A percentile compares a stretch with the other conserved stretches of the same genome.
phyloP scores from a whole-genome alignment of 2,888 invertebrate genomes.

The Muschampia staudingeri region DNA sequence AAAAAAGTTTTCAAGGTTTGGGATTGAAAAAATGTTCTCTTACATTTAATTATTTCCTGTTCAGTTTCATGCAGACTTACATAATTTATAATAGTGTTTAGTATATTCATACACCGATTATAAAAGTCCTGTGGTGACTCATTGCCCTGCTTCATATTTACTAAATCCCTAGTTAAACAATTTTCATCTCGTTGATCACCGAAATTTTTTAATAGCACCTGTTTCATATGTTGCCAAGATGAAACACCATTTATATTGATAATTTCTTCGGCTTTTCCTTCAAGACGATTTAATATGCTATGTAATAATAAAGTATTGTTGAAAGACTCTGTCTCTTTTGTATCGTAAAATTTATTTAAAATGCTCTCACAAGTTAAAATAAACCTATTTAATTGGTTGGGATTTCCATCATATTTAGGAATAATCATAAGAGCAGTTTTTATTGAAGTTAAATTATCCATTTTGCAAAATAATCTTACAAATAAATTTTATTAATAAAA shows the following conservation, averaged over 20 bases:
- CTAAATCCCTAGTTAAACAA: background rate
- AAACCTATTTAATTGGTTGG: no score
- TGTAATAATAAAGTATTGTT: conserved; percentile 7
- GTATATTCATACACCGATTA: conserved; percentile 3
- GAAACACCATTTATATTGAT: conserved; percentile 13
- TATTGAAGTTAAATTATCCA: no score
- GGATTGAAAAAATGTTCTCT: background rate
- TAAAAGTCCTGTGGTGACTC: background rate
- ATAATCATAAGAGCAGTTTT: no score
- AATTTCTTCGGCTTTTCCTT: conserved; percentile 20
- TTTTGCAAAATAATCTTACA: no score
- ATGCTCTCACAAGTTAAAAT: no score
- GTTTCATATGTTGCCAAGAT: background rate
- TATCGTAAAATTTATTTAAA: no score
- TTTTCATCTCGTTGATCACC: conserved; percentile 23
- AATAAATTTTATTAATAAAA: no score
- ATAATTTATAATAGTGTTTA: conserved; percentile 16
- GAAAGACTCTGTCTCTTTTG: no score
- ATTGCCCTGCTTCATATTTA: background rate
- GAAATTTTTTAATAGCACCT: background rate
- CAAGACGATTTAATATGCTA: background rate
- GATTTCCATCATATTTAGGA: no score
- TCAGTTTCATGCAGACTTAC: conserved; percentile 7
- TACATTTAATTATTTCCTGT: background rate
- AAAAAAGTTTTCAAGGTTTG: background rate